phyloP scores from a whole-genome alignment of 2,113 vertebrate species.

The Perca flavescens region DNA sequence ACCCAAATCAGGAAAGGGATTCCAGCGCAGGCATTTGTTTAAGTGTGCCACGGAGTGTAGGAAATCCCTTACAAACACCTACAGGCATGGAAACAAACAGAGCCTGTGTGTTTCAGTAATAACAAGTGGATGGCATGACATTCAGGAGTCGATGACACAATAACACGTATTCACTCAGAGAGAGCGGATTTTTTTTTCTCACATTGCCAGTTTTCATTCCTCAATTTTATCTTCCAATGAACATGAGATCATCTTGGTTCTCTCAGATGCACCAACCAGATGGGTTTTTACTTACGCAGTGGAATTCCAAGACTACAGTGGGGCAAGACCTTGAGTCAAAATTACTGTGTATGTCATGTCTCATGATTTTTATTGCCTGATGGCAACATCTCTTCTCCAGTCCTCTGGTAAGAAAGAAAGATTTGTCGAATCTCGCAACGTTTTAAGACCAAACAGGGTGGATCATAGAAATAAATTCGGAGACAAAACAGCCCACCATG shows the following conservation, averaged over 20 bases:
- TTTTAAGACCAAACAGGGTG: constrained; percentile 52
- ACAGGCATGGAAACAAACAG: constrained; percentile 46
- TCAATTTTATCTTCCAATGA: constrained; percentile 49
- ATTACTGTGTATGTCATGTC: constrained; percentile 45
- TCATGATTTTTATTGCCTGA: constrained; percentile 49
- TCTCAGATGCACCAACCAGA: constrained; percentile 56
- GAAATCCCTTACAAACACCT: constrained; percentile 56
- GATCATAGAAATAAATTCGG: constrained; percentile 48
- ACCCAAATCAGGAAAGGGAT: constrained; percentile 53
- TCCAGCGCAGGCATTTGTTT: constrained; percentile 49
- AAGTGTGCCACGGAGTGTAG: constrained; percentile 42
- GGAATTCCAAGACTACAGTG: constrained; percentile 52
- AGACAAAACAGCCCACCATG: constrained; percentile 65
- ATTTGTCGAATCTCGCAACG: neutral
- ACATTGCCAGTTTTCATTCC: constrained; percentile 29
- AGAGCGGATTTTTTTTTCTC: neutral
- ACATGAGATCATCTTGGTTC: constrained; percentile 61
- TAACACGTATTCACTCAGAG: constrained; percentile 16
- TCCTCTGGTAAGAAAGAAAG: constrained; percentile 36
- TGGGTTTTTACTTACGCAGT: constrained; percentile 64
- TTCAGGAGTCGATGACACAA: constrained; percentile 13
- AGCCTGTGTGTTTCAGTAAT: constrained; percentile 29
- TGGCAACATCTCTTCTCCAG: constrained; percentile 40
- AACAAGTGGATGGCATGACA: neutral
- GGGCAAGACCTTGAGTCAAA: constrained; percentile 52